These are phyloP conservation scores for Sula dactylatra DNA, from an alignment of 2,113 vertebrate species.

Conservation along the genomic window DNA sequence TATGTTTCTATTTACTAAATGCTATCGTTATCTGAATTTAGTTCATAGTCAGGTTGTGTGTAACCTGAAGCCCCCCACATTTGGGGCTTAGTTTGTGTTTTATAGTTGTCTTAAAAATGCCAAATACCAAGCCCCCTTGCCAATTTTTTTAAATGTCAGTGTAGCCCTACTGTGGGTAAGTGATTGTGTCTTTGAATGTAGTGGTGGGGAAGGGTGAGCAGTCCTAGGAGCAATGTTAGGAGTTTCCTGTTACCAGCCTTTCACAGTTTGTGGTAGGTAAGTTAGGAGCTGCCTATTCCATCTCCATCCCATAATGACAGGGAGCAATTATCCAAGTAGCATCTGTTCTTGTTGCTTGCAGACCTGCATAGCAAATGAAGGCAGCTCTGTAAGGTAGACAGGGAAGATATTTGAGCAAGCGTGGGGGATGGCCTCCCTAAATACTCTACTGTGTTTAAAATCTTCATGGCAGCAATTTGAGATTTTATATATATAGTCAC, in stretches of 20 bases:
- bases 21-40: background rate
- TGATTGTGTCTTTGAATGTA: background rate
- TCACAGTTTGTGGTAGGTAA: background rate
- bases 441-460: background rate
- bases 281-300: background rate
- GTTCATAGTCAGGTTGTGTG: background rate
- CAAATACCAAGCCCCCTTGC: background rate
- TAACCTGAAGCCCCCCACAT: background rate
- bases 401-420: background rate
- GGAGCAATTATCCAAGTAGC: fast-evolving
- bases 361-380: background rate
- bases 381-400: fast-evolving
- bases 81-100: background rate
- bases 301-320: background rate
- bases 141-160: background rate
- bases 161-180: background rate
- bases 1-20: background rate
- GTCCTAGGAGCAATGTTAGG: background rate
- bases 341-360: background rate
- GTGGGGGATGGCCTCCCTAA: background rate
- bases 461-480: background rate
- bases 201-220: background rate
- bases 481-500: background rate
- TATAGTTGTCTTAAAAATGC: background rate
- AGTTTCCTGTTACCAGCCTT: background rate